phyloP scores from a whole-genome alignment of 2,113 vertebrate genomes.

The Xiphophorus maculatus region DNA sequence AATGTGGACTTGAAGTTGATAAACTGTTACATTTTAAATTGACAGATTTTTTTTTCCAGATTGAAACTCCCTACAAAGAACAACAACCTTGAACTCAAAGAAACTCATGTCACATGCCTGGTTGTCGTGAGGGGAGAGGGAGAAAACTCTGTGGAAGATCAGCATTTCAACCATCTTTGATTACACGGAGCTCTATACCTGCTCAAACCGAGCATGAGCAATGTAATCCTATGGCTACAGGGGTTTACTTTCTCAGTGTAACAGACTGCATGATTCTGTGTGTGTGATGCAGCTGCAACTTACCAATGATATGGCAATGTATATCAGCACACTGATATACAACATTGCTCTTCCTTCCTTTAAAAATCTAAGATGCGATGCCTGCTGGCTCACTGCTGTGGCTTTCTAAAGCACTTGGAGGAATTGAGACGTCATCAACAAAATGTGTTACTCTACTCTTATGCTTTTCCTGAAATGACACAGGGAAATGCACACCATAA shows the following conservation, averaged over 20 bases:
- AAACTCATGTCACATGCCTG: background rate
- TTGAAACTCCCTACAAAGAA: background rate
- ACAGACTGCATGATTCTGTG: too few species aligned
- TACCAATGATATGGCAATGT: too few species aligned
- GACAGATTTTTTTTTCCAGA: background rate
- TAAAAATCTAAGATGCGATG: background rate
- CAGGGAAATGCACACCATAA: background rate
- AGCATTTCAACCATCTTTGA: background rate
- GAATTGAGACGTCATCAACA: slow-evolving; percentile 4
- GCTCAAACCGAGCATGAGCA: background rate
- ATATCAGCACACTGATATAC: too few species aligned
- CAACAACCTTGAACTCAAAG: background rate
- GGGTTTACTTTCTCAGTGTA: too few species aligned
- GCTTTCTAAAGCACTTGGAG: background rate
- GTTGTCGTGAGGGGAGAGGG: background rate
- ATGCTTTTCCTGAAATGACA: background rate
- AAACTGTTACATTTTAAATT: background rate
- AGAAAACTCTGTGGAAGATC: background rate
- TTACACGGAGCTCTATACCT: background rate
- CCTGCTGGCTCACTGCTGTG: background rate
- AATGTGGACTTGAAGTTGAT: background rate
- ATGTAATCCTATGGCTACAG: too few species aligned
- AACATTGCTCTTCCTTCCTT: too few species aligned
- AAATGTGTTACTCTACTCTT: background rate
- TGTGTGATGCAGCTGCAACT: too few species aligned